phyloP scores from a whole-genome alignment of 2,113 vertebrate species.

The Pionites leucogaster region DNA sequence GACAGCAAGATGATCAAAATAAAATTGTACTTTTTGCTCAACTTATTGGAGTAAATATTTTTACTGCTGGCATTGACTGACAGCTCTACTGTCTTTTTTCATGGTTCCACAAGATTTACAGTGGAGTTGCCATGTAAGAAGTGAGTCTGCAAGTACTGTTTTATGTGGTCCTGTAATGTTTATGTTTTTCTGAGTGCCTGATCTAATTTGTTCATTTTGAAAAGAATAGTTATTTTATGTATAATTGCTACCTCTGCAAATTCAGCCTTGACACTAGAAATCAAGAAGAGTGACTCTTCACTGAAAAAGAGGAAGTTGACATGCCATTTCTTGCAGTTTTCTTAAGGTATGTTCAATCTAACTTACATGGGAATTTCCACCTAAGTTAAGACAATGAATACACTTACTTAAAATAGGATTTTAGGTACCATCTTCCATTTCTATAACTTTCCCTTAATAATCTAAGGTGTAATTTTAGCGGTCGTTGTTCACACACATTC shows the following conservation, averaged over 20 bases:
- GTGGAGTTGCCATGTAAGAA: background rate
- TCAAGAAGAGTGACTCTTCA: background rate
- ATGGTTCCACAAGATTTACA: background rate
- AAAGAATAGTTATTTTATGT: background rate
- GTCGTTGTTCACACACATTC: background rate
- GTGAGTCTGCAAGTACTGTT: background rate
- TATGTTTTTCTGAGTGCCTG: background rate
- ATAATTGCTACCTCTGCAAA: slow-evolving; percentile 7
- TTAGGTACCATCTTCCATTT: background rate
- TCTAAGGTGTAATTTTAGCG: background rate
- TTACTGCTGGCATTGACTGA: background rate
- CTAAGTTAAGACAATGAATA: background rate
- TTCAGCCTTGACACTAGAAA: background rate
- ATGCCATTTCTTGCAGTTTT: background rate
- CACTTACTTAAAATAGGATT: background rate
- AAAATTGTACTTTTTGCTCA: background rate
- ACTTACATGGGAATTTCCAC: background rate
- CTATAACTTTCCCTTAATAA: background rate
- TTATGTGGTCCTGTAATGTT: background rate
- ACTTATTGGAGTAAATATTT: background rate
- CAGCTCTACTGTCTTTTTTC: background rate
- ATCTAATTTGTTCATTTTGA: background rate
- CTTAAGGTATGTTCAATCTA: background rate
- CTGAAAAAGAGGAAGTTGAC: background rate
- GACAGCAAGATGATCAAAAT: background rate